A percentile compares a stretch with the other conserved stretches of the same genome.
Conservation (phyloP, 2,888 invertebrate genomes). For the Bursaphelenchus okinawaensis region DNA sequence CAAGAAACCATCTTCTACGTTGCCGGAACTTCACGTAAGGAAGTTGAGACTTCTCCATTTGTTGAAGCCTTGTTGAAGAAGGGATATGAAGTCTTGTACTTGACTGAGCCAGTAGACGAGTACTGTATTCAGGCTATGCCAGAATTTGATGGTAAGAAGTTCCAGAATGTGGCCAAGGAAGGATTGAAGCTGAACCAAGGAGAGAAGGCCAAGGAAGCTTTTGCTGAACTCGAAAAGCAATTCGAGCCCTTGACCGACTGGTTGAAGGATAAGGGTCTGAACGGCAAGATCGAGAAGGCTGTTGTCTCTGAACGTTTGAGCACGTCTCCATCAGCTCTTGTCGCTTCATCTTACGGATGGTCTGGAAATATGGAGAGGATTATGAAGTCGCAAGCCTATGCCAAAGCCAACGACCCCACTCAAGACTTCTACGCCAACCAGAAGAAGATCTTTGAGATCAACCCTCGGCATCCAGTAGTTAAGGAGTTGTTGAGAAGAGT, state of each 20-base stretch:
- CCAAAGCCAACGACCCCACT: slow-evolving; percentile 85
- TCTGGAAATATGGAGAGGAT: slow-evolving; percentile 98
- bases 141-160: slow-evolving; percentile 95
- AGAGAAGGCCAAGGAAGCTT: slow-evolving; percentile 65
- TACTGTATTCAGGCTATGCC: slow-evolving; percentile 91
- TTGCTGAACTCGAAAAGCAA: slow-evolving; percentile 70
- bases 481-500: slow-evolving; percentile 81
- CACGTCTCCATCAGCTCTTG: slow-evolving; percentile 88
- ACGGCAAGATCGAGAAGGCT: slow-evolving; percentile 67
- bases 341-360: slow-evolving; percentile 95
- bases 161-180: slow-evolving; percentile 99
- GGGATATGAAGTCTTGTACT: slow-evolving; percentile 81
- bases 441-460: slow-evolving; percentile 93
- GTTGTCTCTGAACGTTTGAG: slow-evolving; percentile 79
- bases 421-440: slow-evolving; percentile 72
- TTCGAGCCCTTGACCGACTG: slow-evolving; percentile 86
- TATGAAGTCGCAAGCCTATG: slow-evolving; percentile 82
- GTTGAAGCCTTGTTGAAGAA: slow-evolving; percentile 85
- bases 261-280: slow-evolving; percentile 72
- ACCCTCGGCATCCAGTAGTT: slow-evolving; percentile 91
- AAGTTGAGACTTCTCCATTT: slow-evolving; percentile 78
- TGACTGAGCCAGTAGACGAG: slow-evolving; percentile 95
- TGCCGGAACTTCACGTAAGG: slow-evolving; percentile 78
- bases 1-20: slow-evolving; percentile 94
- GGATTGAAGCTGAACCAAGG: slow-evolving; percentile 60